Conservation (phyloP, 2,888 invertebrate species). For the Hermodice carunculata region DNA sequence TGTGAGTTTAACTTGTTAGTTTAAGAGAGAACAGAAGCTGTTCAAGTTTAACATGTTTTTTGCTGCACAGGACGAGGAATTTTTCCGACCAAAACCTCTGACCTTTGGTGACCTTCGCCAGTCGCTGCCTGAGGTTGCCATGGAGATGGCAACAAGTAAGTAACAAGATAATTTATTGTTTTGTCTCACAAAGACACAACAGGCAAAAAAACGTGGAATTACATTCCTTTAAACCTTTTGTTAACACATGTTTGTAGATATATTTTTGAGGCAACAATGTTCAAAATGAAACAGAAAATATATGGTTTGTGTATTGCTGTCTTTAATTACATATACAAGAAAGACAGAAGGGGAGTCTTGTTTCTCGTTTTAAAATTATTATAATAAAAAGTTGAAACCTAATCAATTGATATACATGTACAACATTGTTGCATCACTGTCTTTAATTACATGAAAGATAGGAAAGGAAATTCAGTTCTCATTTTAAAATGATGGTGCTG, state of each 20-base stretch:
- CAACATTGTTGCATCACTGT: too few relatives aligned
- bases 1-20: too few relatives aligned
- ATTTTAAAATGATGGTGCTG: slow-evolving; percentile 3
- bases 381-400: neutral
- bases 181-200: too few relatives aligned
- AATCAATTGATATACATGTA: neutral
- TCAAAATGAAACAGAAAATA: neutral
- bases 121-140: slow-evolving; percentile 60
- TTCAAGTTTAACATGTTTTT: too few relatives aligned
- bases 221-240: too few relatives aligned
- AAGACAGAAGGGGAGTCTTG: too few relatives aligned
- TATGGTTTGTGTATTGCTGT: neutral
- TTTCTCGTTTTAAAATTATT: neutral
- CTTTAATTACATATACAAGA: too few relatives aligned
- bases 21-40: too few relatives aligned
- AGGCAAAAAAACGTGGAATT: too few relatives aligned
- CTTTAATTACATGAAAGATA: too few relatives aligned
- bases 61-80: slow-evolving; percentile 50
- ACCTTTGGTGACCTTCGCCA: slow-evolving; percentile 61
- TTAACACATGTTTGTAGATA: neutral
- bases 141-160: slow-evolving; percentile 62
- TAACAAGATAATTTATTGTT: slow-evolving; percentile 14
- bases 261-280: neutral
- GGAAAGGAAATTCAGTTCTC: too few relatives aligned
- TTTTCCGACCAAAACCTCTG: slow-evolving; percentile 49